Conservation (phyloP, 1,140 invertebrate genomes). For the Fopius arisanus region DNA sequence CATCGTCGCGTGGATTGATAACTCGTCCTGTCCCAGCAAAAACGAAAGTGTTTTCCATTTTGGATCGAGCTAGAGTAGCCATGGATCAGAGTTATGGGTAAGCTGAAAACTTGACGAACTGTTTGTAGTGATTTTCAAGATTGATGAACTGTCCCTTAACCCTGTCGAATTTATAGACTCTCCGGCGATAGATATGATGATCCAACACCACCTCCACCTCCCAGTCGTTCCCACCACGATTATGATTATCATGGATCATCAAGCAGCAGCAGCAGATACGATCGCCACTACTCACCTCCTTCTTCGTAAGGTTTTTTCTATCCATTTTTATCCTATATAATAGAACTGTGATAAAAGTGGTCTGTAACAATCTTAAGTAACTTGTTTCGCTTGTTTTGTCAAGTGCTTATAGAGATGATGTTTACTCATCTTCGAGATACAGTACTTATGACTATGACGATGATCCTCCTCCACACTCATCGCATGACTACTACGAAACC, state of each 20-base stretch:
- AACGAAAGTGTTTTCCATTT: conserved; percentile 82
- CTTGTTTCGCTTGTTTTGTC: conserved; percentile 32
- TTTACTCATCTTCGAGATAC: conserved; percentile 53
- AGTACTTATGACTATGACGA: conserved; percentile 61
- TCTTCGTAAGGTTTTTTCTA: conserved; percentile 41
- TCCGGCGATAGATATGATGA: conserved; percentile 43
- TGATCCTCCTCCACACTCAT: conserved; percentile 53
- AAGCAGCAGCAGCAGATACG: conserved; percentile 48
- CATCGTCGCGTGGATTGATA: conserved; percentile 60
- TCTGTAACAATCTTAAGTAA: not conserved
- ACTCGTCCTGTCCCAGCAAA: conserved; percentile 71
- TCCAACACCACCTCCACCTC: conserved; percentile 39
- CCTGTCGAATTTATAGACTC: conserved; percentile 4
- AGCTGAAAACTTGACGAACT: conserved; percentile 31
- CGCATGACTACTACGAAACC: conserved; percentile 61
- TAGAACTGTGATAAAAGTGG: not conserved
- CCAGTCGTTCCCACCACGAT: conserved; percentile 50
- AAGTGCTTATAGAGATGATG: conserved; percentile 47
- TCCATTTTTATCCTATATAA: too few relatives aligned
- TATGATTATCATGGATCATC: conserved; percentile 51
- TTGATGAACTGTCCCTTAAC: not conserved
- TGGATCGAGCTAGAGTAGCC: conserved; percentile 79
- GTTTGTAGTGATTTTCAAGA: not conserved
- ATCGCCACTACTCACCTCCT: conserved; percentile 50
- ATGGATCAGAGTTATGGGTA: conserved; percentile 80